Conservation (phyloP, 1,140 invertebrate species). For the Solen grandis region DNA sequence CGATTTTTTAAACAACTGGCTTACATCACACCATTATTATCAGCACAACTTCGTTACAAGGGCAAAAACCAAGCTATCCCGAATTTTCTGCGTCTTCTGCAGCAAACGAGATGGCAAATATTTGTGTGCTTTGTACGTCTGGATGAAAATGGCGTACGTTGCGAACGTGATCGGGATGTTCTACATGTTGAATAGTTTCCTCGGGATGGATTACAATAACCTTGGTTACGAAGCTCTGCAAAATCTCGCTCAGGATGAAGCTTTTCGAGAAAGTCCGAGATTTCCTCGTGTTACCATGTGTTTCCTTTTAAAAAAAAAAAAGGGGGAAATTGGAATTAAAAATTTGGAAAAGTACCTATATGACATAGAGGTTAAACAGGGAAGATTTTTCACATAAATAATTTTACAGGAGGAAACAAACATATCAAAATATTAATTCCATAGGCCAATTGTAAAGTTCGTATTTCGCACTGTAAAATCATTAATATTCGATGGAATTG, state of each 20-base stretch:
- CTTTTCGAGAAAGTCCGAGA: slow-evolving; percentile 78
- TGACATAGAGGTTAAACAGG: too few relatives aligned
- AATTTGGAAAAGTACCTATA: too few relatives aligned
- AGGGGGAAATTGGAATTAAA: too few relatives aligned
- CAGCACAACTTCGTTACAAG: slow-evolving; percentile 69
- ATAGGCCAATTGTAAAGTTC: too few relatives aligned
- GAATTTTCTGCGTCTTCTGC: slow-evolving; percentile 66
- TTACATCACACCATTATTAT: slow-evolving; percentile 60
- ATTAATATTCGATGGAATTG: too few relatives aligned
- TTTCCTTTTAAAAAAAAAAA: too few relatives aligned
- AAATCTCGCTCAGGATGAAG: slow-evolving; percentile 75
- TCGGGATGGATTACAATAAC: slow-evolving; percentile 81
- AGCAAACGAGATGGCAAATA: slow-evolving; percentile 80
- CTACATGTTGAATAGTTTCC: slow-evolving; percentile 82
- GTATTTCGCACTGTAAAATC: too few relatives aligned
- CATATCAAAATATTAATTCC: too few relatives aligned
- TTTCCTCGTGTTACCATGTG: slow-evolving; percentile 83
- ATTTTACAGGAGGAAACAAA: too few relatives aligned
- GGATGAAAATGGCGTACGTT: slow-evolving; percentile 82
- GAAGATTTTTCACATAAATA: too few relatives aligned
- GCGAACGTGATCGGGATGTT: slow-evolving; percentile 82
- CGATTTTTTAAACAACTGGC: slow-evolving; percentile 70
- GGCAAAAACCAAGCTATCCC: slow-evolving; percentile 59
- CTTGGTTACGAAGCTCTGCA: slow-evolving; percentile 81
- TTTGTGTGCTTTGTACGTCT: slow-evolving; percentile 81